These are phyloP conservation scores for Ormyrus pomaceus DNA, from an alignment of 2,888 invertebrate species.

Conservation along the genomic window DNA sequence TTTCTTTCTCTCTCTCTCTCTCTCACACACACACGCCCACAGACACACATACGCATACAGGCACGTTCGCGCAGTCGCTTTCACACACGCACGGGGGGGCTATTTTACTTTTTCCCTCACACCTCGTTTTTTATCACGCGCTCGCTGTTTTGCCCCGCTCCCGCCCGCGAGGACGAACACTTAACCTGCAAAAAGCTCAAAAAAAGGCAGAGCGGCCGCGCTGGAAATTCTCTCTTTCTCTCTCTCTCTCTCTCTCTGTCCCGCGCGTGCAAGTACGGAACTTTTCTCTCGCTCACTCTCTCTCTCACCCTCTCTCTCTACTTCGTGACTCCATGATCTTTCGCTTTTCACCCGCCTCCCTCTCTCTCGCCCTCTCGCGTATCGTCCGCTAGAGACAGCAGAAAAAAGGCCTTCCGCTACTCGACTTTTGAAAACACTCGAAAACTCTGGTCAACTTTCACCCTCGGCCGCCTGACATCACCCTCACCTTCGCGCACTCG, in stretches of 20 bases:
- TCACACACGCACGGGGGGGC: neutral
- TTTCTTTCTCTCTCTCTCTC: slow-evolving; percentile 20
- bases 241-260: no score
- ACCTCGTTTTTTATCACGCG: slow-evolving; percentile 2
- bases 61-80: no score
- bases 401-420: neutral
- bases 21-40: neutral
- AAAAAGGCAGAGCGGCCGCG: no score
- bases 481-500: neutral
- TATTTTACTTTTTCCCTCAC: neutral
- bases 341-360: slow-evolving; percentile 7
- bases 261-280: neutral
- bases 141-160: neutral
- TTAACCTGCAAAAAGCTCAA: slow-evolving; percentile 12
- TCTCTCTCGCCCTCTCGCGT: slow-evolving; percentile 28
- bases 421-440: neutral
- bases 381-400: slow-evolving; percentile 2
- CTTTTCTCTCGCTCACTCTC: slow-evolving; percentile 36
- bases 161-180: neutral
- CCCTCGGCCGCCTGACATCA: slow-evolving; percentile 15
- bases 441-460: slow-evolving; percentile 17
- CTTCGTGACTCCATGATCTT: slow-evolving; percentile 46
- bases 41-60: neutral
- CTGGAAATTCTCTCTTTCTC: no score
- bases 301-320: slow-evolving; percentile 45